Percentiles rank a stretch among this genome's conserved stretches.
phyloP scores from a whole-genome alignment of 2,113 vertebrate genomes.

The Eidolon helvum region DNA sequence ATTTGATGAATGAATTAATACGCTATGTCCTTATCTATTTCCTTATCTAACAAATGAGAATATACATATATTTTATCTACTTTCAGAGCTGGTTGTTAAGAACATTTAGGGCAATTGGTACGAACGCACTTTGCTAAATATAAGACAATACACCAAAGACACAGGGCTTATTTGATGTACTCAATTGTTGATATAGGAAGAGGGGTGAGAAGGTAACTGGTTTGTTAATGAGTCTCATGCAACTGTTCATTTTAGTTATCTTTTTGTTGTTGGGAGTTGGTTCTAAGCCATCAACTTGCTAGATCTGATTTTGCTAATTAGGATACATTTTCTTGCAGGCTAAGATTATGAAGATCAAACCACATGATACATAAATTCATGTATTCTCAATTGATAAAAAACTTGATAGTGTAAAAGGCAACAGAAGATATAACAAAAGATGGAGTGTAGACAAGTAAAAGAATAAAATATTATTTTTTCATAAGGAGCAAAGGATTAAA shows the following conservation, averaged over 20 bases:
- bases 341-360: slow-evolving; percentile 10
- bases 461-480: neutral
- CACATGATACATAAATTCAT: neutral
- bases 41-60: neutral
- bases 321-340: neutral
- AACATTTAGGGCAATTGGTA: neutral
- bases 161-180: neutral
- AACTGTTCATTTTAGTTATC: neutral
- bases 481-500: neutral
- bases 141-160: neutral
- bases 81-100: neutral
- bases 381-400: slow-evolving; percentile 7
- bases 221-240: neutral
- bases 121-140: neutral
- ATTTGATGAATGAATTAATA: slow-evolving; percentile 31
- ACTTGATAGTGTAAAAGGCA: neutral
- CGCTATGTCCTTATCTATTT: neutral
- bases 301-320: neutral
- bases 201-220: neutral
- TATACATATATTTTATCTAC: neutral
- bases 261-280: neutral
- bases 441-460: neutral
- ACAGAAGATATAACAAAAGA: neutral
- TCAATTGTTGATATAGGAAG: neutral
- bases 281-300: neutral